A percentile compares a stretch with the other conserved stretches of the same genome.
phyloP scores from a whole-genome alignment of 2,113 vertebrate species.

The Noctilio leporinus region DNA sequence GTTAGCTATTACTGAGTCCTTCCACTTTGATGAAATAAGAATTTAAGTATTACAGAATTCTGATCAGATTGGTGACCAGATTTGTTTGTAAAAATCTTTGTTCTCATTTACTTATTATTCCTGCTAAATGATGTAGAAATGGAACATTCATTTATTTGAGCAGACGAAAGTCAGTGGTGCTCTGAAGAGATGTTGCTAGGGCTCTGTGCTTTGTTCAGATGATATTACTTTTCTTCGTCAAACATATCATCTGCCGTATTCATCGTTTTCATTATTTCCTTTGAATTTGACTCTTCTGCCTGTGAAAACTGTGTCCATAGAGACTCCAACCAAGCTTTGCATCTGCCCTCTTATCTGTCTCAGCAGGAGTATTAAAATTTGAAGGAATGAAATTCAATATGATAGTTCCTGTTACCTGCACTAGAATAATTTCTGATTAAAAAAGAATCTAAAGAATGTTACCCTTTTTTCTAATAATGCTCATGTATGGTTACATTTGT shows the following conservation, averaged over 20 bases:
- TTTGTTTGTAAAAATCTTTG: not conserved
- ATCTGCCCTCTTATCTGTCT: conserved; percentile 29
- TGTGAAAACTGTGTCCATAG: not conserved
- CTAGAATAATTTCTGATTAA: not conserved
- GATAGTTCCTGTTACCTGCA: conserved; percentile 26
- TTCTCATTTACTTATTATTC: not conserved
- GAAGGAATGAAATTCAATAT: conserved; percentile 24
- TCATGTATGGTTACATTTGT: not conserved
- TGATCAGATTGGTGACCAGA: not conserved
- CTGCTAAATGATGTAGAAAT: not conserved
- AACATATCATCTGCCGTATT: not conserved
- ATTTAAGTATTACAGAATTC: not conserved
- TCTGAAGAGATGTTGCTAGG: not conserved
- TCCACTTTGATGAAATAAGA: not conserved
- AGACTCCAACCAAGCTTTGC: not conserved
- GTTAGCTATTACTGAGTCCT: not conserved
- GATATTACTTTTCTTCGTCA: not conserved
- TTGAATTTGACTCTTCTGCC: not conserved
- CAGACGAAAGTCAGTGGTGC: not conserved
- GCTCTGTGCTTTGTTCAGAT: not conserved
- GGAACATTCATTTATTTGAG: not conserved
- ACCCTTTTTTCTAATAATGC: not conserved
- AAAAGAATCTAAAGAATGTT: not conserved
- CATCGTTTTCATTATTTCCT: not conserved
- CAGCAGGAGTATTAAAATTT: not conserved